Percentiles rank a stretch among this genome's conserved stretches.
Evolutionary conservation across 2,797 vertebrate genomes (phyloP).

Genomic region (Propithecus deckenii): DNA sequence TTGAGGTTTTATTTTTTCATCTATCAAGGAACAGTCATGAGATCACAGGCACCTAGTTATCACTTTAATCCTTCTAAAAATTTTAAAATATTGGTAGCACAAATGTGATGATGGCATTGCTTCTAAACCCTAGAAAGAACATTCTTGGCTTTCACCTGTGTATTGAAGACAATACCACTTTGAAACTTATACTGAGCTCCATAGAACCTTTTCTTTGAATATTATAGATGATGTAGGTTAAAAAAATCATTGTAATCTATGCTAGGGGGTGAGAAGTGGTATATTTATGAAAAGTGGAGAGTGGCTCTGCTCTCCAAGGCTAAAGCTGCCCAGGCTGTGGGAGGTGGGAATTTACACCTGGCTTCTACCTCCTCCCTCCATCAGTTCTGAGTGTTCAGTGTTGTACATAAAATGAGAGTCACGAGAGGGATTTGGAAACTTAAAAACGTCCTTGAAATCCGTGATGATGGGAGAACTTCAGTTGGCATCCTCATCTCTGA

Average conservation of each 20-base stretch:
- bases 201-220: background rate
- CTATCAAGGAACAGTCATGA: background rate
- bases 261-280: background rate
- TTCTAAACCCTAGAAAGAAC: background rate
- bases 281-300: background rate
- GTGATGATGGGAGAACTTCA: background rate
- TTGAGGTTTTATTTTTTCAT: background rate
- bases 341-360: no score
- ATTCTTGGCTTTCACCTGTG: background rate
- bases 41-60: background rate
- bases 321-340: background rate
- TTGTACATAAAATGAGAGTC: background rate
- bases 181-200: background rate
- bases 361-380: background rate
- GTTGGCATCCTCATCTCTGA: background rate
- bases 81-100: background rate
- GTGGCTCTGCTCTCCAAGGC: background rate
- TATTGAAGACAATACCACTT: background rate
- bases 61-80: background rate
- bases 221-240: background rate
- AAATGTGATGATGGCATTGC: background rate
- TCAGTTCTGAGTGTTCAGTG: background rate
- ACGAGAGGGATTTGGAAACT: background rate
- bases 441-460: background rate
- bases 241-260: background rate